Percentiles rank a stretch among this genome's conserved stretches.
Evolutionary conservation across 2,888 invertebrate genomes (phyloP).

Genomic region (Ischnus inquisitorius): DNA sequence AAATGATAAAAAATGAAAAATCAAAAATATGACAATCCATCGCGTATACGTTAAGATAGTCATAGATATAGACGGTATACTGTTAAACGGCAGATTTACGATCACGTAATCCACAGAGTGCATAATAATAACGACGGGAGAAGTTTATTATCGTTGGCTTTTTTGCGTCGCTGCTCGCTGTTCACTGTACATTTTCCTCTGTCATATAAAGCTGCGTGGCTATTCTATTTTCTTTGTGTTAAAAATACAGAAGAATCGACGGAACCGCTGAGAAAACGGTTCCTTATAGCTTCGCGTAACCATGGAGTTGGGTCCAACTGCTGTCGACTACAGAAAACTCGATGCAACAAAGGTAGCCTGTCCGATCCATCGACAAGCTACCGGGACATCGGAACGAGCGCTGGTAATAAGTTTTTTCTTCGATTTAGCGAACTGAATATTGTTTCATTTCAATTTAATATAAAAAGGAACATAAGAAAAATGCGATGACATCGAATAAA

Average conservation of each 20-base stretch:
- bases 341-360: slow-evolving; percentile 33
- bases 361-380: background rate
- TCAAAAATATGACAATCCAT: slow-evolving; percentile 10
- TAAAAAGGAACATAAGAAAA: background rate
- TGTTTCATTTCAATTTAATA: background rate
- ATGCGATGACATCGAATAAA: background rate
- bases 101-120: slow-evolving; percentile 58
- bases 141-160: slow-evolving; percentile 62
- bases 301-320: background rate
- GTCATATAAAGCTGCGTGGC: slow-evolving; percentile 17
- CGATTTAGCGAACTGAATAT: background rate
- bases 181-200: slow-evolving; percentile 17
- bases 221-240: slow-evolving; percentile 18
- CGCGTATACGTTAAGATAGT: slow-evolving; percentile 26
- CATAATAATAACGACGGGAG: slow-evolving; percentile 54
- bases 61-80: slow-evolving; percentile 26
- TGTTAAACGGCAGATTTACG: slow-evolving; percentile 35
- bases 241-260: slow-evolving; percentile 36
- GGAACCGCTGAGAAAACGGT: slow-evolving; percentile 6
- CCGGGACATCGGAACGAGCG: background rate
- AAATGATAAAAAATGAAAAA: background rate
- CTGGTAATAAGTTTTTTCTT: background rate
- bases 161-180: slow-evolving; percentile 23
- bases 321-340: slow-evolving; percentile 27
- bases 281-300: slow-evolving; percentile 17